These are phyloP conservation scores for Gymnorhina tibicen DNA, from an alignment of 2,113 vertebrate species.

Conservation along the genomic window DNA sequence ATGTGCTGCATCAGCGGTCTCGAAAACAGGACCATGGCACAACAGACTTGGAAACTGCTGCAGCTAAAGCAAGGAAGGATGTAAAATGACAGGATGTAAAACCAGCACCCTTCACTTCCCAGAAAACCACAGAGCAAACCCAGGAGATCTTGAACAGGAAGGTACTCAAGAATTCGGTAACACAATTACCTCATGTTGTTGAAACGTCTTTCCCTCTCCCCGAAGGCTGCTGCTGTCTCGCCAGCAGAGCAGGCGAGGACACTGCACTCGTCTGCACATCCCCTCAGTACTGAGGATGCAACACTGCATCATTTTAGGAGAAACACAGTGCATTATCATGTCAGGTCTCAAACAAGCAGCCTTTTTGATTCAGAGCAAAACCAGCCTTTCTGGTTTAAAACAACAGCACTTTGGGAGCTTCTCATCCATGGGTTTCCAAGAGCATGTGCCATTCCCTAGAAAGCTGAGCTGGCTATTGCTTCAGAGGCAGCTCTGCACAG, in stretches of 20 bases:
- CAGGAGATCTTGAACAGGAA: not conserved
- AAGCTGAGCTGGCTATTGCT: not conserved
- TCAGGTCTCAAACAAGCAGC: not conserved
- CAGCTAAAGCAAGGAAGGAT: not conserved
- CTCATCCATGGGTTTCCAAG: not conserved
- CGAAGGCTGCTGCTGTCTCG: not conserved
- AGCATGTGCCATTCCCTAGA: not conserved
- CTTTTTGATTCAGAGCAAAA: not conserved
- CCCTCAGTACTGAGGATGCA: not conserved
- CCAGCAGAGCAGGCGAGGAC: not conserved
- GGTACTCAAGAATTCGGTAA: not conserved
- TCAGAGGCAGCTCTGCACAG: not conserved
- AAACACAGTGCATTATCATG: not conserved
- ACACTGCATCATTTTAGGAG: not conserved
- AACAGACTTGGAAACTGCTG: not conserved
- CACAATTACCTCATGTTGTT: not conserved
- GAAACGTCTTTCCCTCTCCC: not conserved
- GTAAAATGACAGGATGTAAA: not conserved
- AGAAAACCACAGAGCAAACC: not conserved
- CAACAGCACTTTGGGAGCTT: not conserved
- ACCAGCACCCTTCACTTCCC: not conserved
- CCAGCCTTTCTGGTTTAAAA: not conserved
- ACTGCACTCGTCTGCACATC: not conserved
- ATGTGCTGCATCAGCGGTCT: not conserved
- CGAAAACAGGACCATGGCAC: fast-evolving